Percentiles rank a stretch among this genome's conserved stretches.
These are phyloP conservation scores for Staurois parvus DNA, from an alignment of 2,797 vertebrate genomes.

Conservation along the genomic window DNA sequence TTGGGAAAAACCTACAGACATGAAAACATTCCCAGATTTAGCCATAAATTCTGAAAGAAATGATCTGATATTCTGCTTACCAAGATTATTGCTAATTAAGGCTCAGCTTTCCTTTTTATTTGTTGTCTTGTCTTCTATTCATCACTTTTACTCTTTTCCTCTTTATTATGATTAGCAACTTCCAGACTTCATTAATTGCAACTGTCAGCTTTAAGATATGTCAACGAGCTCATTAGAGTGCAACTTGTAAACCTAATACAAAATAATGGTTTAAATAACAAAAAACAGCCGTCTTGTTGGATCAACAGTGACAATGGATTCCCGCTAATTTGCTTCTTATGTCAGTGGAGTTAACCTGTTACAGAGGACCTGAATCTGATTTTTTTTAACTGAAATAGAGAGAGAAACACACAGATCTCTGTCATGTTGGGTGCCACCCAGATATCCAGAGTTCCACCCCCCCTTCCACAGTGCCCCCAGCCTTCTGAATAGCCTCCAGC, in stretches of 20 bases:
- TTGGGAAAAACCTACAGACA: too few species aligned
- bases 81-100: constrained; percentile 36
- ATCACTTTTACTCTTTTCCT: constrained; percentile 37
- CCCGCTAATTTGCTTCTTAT: neutral
- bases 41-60: neutral
- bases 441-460: too few species aligned
- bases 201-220: constrained; percentile 4
- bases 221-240: constrained; percentile 33
- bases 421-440: neutral
- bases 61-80: neutral
- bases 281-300: neutral
- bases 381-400: neutral
- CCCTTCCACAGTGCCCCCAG: too few species aligned
- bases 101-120: constrained; percentile 7
- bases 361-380: neutral
- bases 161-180: constrained; percentile 23
- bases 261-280: neutral
- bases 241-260: constrained; percentile 28
- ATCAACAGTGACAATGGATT: constrained; percentile 12
- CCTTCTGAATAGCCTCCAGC: too few species aligned
- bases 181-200: constrained; percentile 33
- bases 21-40: too few species aligned
- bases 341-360: constrained; percentile 1
- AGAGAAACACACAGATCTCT: neutral
- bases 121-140: constrained; percentile 14